A percentile compares a stretch with the other conserved stretches of the same genome.
These are phyloP conservation scores for Chelon auratus DNA, from an alignment of 2,797 vertebrate genomes.

Conservation along the genomic window DNA sequence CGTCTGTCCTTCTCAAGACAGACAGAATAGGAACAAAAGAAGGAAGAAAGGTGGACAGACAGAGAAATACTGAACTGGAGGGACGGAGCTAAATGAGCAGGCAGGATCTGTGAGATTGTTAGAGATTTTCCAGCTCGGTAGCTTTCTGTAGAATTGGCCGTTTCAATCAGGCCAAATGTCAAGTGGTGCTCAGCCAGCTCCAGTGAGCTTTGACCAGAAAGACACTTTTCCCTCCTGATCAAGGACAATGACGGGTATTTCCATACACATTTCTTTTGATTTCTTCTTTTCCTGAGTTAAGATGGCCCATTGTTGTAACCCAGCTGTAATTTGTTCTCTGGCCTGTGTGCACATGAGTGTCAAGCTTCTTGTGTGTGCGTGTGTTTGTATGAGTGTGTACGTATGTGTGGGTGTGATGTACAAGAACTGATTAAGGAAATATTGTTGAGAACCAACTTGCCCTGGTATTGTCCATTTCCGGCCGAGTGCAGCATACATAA, in stretches of 20 bases:
- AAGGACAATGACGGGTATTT: slow-evolving; percentile 78
- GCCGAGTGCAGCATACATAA: slow-evolving; percentile 81
- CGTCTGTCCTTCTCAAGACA: slow-evolving; percentile 56
- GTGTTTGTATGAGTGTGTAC: slow-evolving; percentile 58
- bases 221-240: slow-evolving; percentile 72
- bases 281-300: slow-evolving; percentile 62
- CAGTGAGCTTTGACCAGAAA: slow-evolving; percentile 73
- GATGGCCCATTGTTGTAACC: slow-evolving; percentile 76
- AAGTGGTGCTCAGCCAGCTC: slow-evolving; percentile 82
- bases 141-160: slow-evolving; percentile 79
- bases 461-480: slow-evolving; percentile 76
- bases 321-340: slow-evolving; percentile 80
- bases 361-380: slow-evolving; percentile 73
- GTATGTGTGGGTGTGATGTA: slow-evolving; percentile 69
- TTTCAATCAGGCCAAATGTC: slow-evolving; percentile 86
- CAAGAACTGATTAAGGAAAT: slow-evolving; percentile 80
- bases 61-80: slow-evolving; percentile 43
- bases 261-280: slow-evolving; percentile 71
- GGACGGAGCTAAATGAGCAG: slow-evolving; percentile 53
- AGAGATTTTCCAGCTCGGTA: slow-evolving; percentile 78
- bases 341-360: slow-evolving; percentile 78
- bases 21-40: slow-evolving; percentile 53
- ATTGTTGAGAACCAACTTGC: slow-evolving; percentile 75
- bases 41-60: slow-evolving; percentile 54
- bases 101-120: slow-evolving; percentile 55